Conservation (phyloP, 1,140 invertebrate genomes). For the Apis laboriosa region DNA sequence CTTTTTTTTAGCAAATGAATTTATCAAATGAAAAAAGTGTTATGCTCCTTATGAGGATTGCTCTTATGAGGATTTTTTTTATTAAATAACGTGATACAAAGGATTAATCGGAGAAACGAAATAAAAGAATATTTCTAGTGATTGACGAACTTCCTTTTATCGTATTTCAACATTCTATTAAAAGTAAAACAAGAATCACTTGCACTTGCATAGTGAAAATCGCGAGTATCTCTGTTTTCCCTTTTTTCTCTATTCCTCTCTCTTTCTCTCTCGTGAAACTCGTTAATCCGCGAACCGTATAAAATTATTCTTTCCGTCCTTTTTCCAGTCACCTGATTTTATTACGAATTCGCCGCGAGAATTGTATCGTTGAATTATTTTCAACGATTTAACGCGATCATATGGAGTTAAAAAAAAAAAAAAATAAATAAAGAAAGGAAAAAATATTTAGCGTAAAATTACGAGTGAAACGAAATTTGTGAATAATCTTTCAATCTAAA, state of each 20-base stretch:
- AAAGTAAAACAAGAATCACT: neutral
- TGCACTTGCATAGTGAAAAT: neutral
- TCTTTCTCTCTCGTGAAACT: neutral
- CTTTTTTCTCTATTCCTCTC: neutral
- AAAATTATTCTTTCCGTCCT: conserved; percentile 1
- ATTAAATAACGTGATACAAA: conserved; percentile 1
- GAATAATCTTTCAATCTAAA: neutral
- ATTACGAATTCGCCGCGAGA: neutral
- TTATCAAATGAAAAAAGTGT: neutral
- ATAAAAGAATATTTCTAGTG: neutral
- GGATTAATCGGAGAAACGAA: conserved; percentile 7
- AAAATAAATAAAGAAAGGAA: too few relatives aligned
- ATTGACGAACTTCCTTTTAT: neutral
- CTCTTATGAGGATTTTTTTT: neutral
- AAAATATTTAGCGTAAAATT: neutral
- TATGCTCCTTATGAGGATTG: neutral
- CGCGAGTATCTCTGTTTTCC: neutral
- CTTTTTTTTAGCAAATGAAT: too few relatives aligned
- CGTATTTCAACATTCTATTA: conserved; percentile 32
- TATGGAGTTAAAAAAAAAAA: neutral
- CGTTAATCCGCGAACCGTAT: conserved; percentile 5
- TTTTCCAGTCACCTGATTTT: conserved; percentile 5
- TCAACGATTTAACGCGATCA: conserved; percentile 2
- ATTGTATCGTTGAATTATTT: neutral
- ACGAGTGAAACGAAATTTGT: neutral